These are phyloP conservation scores for Crocodylus rhombifer DNA, from an alignment of 2,797 vertebrate genomes.

Conservation along the genomic window DNA sequence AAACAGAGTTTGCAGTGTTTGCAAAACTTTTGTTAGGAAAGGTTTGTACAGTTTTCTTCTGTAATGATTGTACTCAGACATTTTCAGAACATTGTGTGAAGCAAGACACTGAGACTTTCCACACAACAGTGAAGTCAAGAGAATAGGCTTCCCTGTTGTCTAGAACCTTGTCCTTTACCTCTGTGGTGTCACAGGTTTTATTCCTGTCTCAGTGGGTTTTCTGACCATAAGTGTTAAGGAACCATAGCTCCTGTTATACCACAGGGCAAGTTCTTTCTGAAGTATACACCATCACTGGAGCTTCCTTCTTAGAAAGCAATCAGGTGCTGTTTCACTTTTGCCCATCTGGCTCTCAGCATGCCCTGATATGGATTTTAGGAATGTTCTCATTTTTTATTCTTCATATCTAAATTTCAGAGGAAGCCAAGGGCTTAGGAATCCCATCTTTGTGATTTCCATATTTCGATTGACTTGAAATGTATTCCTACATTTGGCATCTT, in stretches of 20 bases:
- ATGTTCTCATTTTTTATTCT: slow-evolving; percentile 4
- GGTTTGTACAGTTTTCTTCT: not conserved
- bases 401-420: not conserved
- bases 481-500: not conserved
- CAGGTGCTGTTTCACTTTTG: not conserved
- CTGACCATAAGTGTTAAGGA: not conserved
- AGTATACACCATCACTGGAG: not conserved
- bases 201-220: not conserved
- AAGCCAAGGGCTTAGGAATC: not conserved
- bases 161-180: not conserved
- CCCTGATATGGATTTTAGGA: not conserved
- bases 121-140: not conserved
- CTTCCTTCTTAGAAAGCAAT: not conserved
- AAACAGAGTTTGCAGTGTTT: not conserved
- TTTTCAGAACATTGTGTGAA: not conserved
- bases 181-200: slow-evolving; percentile 3
- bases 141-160: not conserved
- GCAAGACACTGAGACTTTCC: not conserved
- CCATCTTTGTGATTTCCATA: not conserved
- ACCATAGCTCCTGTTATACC: not conserved
- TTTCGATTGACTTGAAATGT: slow-evolving; percentile 4
- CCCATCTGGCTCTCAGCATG: not conserved
- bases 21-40: not conserved
- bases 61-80: not conserved
- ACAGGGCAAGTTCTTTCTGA: not conserved